Percentiles rank a stretch among this genome's conserved stretches.
These are phyloP conservation scores for Brachionus angularis DNA, from an alignment of 1,140 invertebrate genomes.

Conservation along the genomic window DNA sequence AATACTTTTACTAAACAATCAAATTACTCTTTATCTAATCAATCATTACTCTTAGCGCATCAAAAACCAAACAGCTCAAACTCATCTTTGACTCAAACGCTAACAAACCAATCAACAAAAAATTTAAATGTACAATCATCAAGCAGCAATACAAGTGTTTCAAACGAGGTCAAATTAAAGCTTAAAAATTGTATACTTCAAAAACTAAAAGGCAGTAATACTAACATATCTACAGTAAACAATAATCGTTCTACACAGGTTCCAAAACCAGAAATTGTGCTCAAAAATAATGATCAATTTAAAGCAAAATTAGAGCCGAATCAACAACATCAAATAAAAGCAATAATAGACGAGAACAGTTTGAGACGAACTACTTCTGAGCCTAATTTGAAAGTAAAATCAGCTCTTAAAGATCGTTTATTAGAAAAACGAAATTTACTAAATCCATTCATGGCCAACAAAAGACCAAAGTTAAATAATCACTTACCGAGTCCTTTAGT, in stretches of 20 bases:
- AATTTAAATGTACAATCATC: background rate
- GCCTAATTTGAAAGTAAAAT: conserved; percentile 24
- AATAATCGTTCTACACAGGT: background rate
- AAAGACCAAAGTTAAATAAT: background rate
- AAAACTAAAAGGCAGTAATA: background rate
- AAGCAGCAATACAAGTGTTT: background rate
- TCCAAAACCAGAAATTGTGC: background rate
- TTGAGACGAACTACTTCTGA: conserved; percentile 11
- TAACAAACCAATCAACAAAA: conserved; percentile 1
- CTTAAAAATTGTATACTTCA: conserved; percentile 39
- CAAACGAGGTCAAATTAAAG: conserved; percentile 20
- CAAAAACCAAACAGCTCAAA: conserved; percentile 9
- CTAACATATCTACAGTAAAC: background rate
- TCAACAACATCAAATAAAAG: background rate
- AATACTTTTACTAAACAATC: conserved; percentile 10
- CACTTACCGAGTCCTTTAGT: background rate
- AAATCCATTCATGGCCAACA: background rate
- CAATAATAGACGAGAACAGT: background rate
- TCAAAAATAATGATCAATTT: background rate
- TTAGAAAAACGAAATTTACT: conserved; percentile 27
- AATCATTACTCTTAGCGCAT: background rate
- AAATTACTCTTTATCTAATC: background rate
- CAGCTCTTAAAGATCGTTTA: conserved; percentile 21
- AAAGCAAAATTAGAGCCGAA: background rate
- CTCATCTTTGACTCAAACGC: background rate